Evolutionary conservation across 1,140 invertebrate species (phyloP), one percentile per base, ranked within the genome.

Genomic region (Thrips palmi): DNA sequence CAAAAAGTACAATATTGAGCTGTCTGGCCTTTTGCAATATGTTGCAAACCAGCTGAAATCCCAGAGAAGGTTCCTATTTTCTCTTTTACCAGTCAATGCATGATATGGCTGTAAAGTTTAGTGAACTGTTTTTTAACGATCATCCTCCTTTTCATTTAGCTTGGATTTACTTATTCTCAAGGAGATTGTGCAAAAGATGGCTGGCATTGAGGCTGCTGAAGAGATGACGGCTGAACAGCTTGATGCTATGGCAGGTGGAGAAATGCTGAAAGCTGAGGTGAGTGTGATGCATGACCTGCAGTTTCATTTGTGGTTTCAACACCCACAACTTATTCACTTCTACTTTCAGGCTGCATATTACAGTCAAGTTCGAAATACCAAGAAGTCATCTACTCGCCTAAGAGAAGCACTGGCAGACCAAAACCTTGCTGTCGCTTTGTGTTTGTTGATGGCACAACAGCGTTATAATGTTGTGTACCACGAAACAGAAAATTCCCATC

Each of bases 161-260:
- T 71, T 92, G 58, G 91, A 97, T 65, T 62, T 99, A 42, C 62
- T 98, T 17, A 80, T 99, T 47, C 59, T 99, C 30, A 89, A 96
- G 59, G 96, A 99, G 63, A 86, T 99, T 47, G 84, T 99, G 37
- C 88, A 96, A 60, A 98, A 97, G 67, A 97, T 99, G 92, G 84
- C 91, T 10, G 94, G 94, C 2, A 89, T 98, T 42, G 94, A 98
- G 64, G 79, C 91, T 4, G 77, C 81, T 5, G 89, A 97, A 58
- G 91, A 97, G 60, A 83, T 97, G 66, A 99, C 93, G 1, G 65
- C 77, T 24, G 91, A 97, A 53, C 93, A 98, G 60, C 55, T 98
- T 29, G 85, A 93, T 52, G 89, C 92, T 1, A 83, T 97, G 77
- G 74, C 80, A 40, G 94, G 96, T 19, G 96, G 96, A 8, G 93